Conservation (phyloP, 2,113 vertebrate species). For the Himantopus leucocephalus region DNA sequence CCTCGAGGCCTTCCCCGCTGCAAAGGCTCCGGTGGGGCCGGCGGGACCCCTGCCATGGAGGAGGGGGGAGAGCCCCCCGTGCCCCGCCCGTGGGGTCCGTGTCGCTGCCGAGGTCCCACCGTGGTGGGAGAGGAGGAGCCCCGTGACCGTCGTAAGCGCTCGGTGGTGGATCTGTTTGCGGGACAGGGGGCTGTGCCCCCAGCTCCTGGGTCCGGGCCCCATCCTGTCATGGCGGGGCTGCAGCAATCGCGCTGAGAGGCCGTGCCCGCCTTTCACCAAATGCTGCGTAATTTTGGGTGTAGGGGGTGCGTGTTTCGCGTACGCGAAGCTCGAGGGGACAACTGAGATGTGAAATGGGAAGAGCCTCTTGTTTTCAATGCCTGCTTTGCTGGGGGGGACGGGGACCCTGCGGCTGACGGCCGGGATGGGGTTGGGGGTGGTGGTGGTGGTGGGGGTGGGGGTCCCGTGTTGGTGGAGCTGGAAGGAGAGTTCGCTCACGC, state of each 20-base stretch:
- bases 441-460: neutral
- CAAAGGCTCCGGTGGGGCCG: neutral
- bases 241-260: fast-evolving
- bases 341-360: neutral
- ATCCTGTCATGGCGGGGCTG: fast-evolving
- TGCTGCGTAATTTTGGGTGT: fast-evolving
- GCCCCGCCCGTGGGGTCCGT: too few relatives aligned
- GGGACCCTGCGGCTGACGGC: fast-evolving
- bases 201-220: fast-evolving
- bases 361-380: neutral
- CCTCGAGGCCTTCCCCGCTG: neutral
- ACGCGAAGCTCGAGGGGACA: fast-evolving
- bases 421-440: neutral
- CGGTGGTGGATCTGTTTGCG: neutral
- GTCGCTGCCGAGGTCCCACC: neutral
- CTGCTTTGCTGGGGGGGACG: fast-evolving
- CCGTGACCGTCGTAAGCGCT: fast-evolving
- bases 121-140: neutral
- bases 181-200: too few relatives aligned
- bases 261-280: neutral
- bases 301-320: fast-evolving
- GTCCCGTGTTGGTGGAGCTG: neutral
- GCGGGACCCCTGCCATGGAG: neutral
- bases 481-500: neutral
- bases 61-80: neutral